A percentile compares a stretch with the other conserved stretches of the same genome.
Conservation (phyloP, 1,140 invertebrate species). For the Diabrotica undecimpunctata region DNA sequence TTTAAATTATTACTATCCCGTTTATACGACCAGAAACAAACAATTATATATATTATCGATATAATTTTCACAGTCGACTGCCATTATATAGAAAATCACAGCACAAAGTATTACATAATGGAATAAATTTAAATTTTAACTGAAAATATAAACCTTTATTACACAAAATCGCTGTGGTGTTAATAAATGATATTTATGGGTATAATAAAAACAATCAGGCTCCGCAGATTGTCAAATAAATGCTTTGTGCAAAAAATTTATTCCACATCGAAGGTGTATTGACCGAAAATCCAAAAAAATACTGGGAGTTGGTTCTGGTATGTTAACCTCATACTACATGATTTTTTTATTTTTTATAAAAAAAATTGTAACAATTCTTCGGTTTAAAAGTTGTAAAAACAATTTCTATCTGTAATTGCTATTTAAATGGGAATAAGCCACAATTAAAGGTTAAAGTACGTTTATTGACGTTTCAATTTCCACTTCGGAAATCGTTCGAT, state of each 20-base stretch:
- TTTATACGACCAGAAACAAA: background rate
- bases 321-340: too few relatives aligned
- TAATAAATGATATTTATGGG: background rate
- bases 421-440: too few relatives aligned
- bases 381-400: too few relatives aligned
- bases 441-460: too few relatives aligned
- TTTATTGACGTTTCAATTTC: too few relatives aligned
- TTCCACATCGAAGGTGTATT: background rate
- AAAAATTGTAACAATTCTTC: too few relatives aligned
- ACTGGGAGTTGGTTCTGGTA: too few relatives aligned
- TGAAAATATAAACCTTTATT: background rate
- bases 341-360: too few relatives aligned
- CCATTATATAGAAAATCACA: background rate
- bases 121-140: constrained; percentile 1
- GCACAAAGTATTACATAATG: background rate
- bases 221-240: background rate
- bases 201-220: constrained; percentile 3
- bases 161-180: constrained; percentile 1
- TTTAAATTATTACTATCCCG: too few relatives aligned
- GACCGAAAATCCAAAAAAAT: background rate
- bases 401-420: too few relatives aligned
- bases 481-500: too few relatives aligned
- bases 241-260: background rate
- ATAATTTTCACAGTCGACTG: background rate
- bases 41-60: background rate